Conservation (phyloP, 1,140 invertebrate species). For the Helicoverpa zea region DNA sequence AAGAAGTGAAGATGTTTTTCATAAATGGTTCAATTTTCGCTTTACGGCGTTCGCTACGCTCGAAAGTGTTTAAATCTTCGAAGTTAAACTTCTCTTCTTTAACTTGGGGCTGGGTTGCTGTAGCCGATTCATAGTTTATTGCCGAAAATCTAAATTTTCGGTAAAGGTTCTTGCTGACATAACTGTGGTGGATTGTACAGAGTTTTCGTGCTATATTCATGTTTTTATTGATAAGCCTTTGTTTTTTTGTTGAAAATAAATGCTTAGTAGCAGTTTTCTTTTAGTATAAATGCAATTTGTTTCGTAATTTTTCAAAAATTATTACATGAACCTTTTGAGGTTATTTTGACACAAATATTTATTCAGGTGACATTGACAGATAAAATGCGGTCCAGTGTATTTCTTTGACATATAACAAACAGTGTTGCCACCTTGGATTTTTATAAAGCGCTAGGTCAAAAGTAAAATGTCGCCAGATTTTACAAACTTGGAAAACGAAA, state of each 20-base stretch:
- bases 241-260: background rate
- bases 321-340: conserved; percentile 15
- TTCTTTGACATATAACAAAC: too few relatives aligned
- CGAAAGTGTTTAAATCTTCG: conserved; percentile 78
- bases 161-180: conserved; percentile 64
- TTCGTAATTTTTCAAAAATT: conserved; percentile 17
- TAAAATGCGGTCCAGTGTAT: background rate
- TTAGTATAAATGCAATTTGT: background rate
- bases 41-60: conserved; percentile 73
- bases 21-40: conserved; percentile 87
- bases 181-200: conserved; percentile 65
- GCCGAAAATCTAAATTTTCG: conserved; percentile 71
- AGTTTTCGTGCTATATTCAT: conserved; percentile 81
- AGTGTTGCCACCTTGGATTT: too few relatives aligned
- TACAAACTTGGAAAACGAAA: too few relatives aligned
- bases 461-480: too few relatives aligned
- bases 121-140: conserved; percentile 64
- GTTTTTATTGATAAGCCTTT: conserved; percentile 24
- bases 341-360: conserved; percentile 38
- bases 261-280: conserved; percentile 18
- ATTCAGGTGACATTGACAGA: background rate
- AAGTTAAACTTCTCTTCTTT: conserved; percentile 81
- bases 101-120: conserved; percentile 72
- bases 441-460: too few relatives aligned
- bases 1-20: conserved; percentile 89